Evolutionary conservation across 2,797 vertebrate species (phyloP).

Genomic region (Pseudochromis fuscus): DNA sequence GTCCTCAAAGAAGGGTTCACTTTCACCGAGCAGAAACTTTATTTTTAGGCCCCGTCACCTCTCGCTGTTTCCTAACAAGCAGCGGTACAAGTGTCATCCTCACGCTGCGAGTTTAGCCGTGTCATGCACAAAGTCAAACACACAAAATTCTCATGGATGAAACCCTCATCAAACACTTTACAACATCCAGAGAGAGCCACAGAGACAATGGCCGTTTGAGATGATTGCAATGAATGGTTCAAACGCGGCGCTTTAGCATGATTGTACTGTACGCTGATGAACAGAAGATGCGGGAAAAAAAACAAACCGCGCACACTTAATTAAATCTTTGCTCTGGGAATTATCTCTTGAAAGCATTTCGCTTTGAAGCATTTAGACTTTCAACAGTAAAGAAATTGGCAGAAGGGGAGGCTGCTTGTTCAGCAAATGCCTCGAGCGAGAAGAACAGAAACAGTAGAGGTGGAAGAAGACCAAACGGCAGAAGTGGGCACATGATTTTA

Average conservation of each 20-base stretch:
- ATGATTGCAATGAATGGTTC: slow-evolving; percentile 54
- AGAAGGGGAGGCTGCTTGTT: slow-evolving; percentile 48
- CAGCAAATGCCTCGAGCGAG: slow-evolving; percentile 48
- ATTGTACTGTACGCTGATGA: slow-evolving; percentile 61
- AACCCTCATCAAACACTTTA: slow-evolving; percentile 44
- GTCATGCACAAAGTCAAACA: slow-evolving; percentile 44
- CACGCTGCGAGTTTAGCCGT: slow-evolving; percentile 26
- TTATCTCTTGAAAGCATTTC: slow-evolving; percentile 70
- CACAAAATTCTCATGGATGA: slow-evolving; percentile 13
- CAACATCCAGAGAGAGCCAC: slow-evolving; percentile 32
- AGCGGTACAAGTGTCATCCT: neutral
- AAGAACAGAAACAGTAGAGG: slow-evolving; percentile 40
- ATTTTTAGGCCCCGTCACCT: slow-evolving; percentile 2
- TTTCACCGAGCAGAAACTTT: slow-evolving; percentile 13
- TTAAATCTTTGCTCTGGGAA: slow-evolving; percentile 71
- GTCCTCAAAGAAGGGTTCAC: slow-evolving; percentile 35
- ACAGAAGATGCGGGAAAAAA: slow-evolving; percentile 57
- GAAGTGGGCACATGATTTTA: slow-evolving; percentile 42
- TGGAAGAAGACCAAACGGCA: slow-evolving; percentile 11
- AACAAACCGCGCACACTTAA: slow-evolving; percentile 72
- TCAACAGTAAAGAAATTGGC: slow-evolving; percentile 58
- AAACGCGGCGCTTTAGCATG: slow-evolving; percentile 32
- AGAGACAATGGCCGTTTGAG: slow-evolving; percentile 24
- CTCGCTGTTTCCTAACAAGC: neutral
- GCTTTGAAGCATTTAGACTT: slow-evolving; percentile 49